Conservation (phyloP, 2,888 invertebrate genomes). For the Drosophila anceps region DNA sequence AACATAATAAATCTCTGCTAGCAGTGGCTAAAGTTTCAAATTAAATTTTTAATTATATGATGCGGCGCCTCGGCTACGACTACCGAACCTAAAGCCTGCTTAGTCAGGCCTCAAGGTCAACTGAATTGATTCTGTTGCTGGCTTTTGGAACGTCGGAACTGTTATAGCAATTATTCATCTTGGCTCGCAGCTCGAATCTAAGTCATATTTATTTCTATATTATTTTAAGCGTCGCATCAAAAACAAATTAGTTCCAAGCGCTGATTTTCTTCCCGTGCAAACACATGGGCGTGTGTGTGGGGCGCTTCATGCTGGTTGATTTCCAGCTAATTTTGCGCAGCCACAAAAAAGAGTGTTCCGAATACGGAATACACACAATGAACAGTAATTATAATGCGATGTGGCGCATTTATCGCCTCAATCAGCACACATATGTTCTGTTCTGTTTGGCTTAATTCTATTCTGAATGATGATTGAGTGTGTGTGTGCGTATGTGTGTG, state of each 20-base stretch:
- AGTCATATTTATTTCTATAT: constrained; percentile 70
- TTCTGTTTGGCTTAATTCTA: constrained; percentile 20
- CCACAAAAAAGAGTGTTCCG: constrained; percentile 45
- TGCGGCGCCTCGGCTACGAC: constrained; percentile 42
- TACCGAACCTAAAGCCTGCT: constrained; percentile 51
- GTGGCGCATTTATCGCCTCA: constrained; percentile 73
- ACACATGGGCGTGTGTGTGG: constrained; percentile 35
- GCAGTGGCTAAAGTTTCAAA: constrained; percentile 51
- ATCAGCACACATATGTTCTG: constrained; percentile 72
- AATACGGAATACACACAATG: constrained; percentile 60
- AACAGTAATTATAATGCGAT: constrained; percentile 76
- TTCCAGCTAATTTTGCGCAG: constrained; percentile 74
- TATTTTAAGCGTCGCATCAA: constrained; percentile 73
- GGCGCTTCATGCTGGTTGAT: constrained; percentile 76
- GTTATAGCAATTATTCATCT: constrained; percentile 73
- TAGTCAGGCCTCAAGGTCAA: constrained; percentile 39
- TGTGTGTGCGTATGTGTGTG: neutral
- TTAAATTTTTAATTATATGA: constrained; percentile 73
- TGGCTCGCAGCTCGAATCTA: constrained; percentile 51
- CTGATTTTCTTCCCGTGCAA: constrained; percentile 66
- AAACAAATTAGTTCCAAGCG: constrained; percentile 80
- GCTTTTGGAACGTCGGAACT: constrained; percentile 55
- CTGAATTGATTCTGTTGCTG: constrained; percentile 31
- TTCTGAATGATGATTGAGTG: constrained; percentile 20
- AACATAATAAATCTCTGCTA: constrained; percentile 67